Base-by-base conservation (phyloP, 2,113 vertebrate genomes). In the Piprites chloris region DNA sequence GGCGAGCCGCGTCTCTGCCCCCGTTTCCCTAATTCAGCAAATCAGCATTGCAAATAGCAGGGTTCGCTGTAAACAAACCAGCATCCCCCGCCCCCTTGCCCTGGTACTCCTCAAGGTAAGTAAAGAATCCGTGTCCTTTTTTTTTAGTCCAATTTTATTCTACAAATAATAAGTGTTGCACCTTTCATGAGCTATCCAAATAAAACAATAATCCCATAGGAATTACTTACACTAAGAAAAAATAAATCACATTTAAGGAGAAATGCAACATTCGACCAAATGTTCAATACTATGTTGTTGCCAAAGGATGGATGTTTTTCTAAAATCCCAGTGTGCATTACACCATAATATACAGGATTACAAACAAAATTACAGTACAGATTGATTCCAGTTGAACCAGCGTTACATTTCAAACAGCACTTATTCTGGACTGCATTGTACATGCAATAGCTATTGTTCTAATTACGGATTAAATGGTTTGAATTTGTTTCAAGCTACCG, bases 391-490 rank as follows among this genome's bases (percentile, higher is more conserved):
- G 97, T 97, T 98, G 97, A 98, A 98, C 98, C 98, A 98, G 98
- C 93, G 65, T 98, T 98, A 98, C 98, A 98, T 97, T 97, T 98
- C 97, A 98, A 97, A 98, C 98, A 98, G 98, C 98, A 98, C 98
- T 98, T 98, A 97, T 97, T 98, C 97, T 96, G 98, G 95, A 98
- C 98, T 98, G 98, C 98, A 98, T 98, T 98, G 97, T 98, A 98
- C 98, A 98, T 98, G 98, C 98, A 98, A 98, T 96, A 98, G 96
- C 98, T 98, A 98, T 98, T 98, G 98, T 98, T 98, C 98, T 98
- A 98, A 97, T 97, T 96, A 98, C 97, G 96, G 97, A 98, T 97
- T 97, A 97, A 98, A 98, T 98, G 97, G 96, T 97, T 96, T 98
- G 96, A 97, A 95, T 97, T 97, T 97, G 97, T 97, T 97, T 98